Conservation (phyloP, 2,888 invertebrate species). For the Cistogaster globosa region DNA sequence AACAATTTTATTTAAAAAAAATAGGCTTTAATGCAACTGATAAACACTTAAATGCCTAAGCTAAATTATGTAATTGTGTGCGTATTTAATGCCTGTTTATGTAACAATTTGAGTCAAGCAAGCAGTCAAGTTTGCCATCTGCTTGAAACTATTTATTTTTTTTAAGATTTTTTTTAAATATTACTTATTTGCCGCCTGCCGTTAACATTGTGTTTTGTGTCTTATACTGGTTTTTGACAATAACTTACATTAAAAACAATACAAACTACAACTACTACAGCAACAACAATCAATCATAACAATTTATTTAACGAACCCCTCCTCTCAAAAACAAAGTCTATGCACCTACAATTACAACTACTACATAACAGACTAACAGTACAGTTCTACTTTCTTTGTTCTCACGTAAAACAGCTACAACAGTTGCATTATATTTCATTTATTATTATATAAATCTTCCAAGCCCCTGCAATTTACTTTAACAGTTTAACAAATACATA, state of each 20-base stretch:
- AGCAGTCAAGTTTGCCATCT: too few species aligned
- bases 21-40: too few species aligned
- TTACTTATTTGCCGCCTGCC: not conserved
- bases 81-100: too few species aligned
- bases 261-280: slow-evolving; percentile 40
- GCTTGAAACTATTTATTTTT: not conserved
- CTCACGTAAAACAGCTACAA: slow-evolving; percentile 13
- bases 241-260: slow-evolving; percentile 40
- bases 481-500: slow-evolving; percentile 18
- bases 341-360: slow-evolving; percentile 27
- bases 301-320: slow-evolving; percentile 3
- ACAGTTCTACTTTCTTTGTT: slow-evolving; percentile 19
- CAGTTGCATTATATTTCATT: slow-evolving; percentile 29
- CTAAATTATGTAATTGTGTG: too few species aligned
- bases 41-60: too few species aligned
- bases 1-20: too few species aligned
- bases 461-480: not conserved
- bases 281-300: slow-evolving; percentile 52
- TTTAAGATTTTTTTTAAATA: not conserved
- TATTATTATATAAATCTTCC: not conserved
- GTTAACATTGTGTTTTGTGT: slow-evolving; percentile 23
- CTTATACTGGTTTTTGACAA: slow-evolving; percentile 18
- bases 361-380: slow-evolving; percentile 39
- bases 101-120: too few species aligned
- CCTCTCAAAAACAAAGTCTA: slow-evolving; percentile 6